Base-by-base conservation (phyloP, 2,888 invertebrate species). In the Trypoxylon attenuatum region DNA sequence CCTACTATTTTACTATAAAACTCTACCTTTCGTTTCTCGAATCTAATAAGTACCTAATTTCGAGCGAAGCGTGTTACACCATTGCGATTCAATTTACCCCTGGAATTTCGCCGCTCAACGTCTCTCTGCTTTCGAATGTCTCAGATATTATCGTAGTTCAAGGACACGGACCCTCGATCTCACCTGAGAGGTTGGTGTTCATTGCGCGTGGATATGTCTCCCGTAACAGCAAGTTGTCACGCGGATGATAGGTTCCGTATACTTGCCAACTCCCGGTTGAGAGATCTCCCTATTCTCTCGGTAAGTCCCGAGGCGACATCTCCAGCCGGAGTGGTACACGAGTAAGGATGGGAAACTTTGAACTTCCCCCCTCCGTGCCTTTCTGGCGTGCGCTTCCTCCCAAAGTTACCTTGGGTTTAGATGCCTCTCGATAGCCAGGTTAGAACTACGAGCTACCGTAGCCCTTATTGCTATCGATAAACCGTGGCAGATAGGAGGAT, bases 391-490 rank as follows among this genome's bases (percentile, higher is more conserved):
- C 53, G 54, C 45, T 33, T 53, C 52, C 38, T 60, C 54, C 41
- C 41, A 39, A 65, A 76, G 68, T 70, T 66, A 59, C 54, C 27
- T 27, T 65, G 15, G 33, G 46, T 33, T 45, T 50, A 27, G 62
- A 57, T 58, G 38, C 51, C 55, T 50, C 62, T 51, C 50, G 59
- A 66, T 73, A 16, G 65, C 60, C 65, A 73, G 62, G 71, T 68
- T 65, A 63, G 62, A 69, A 60, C 66, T 63, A 68, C 67, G 62
- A 61, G 50, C 66, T 49, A 56, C 62, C 63, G 33, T 46, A 39
- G 59, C 53, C 70, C 77, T 80, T 82, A 81, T 82, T 82, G 80
- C 71, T 77, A 77, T 82, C 82, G 81, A 82, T 81, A 81, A 82
- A 77, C 69, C 70, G 74, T 74, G 72, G 47, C 33, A 50, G 62